Conservation (phyloP, 2,888 invertebrate species). For the Myopa tessellatipennis region DNA sequence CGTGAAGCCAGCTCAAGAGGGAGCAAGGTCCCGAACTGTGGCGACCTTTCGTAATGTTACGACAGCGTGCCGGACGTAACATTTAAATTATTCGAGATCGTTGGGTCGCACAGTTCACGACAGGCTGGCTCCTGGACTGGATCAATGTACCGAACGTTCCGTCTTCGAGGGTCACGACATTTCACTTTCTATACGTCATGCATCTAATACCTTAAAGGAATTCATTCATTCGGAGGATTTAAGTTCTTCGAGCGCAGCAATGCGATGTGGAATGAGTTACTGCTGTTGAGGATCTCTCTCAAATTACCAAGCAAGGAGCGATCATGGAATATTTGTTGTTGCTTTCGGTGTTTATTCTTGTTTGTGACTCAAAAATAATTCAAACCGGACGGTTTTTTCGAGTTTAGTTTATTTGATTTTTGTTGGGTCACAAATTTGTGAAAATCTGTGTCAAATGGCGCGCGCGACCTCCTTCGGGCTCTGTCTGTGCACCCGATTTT, state of each 20-base stretch:
- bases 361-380: conserved; percentile 33
- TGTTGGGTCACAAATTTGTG: conserved; percentile 47
- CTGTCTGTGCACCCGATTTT: conserved; percentile 23
- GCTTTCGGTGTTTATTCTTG: neutral
- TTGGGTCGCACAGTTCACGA: conserved; percentile 12
- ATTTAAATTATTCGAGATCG: conserved; percentile 23
- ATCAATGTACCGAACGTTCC: neutral
- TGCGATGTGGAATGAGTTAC: conserved; percentile 33
- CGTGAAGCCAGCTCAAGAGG: conserved; percentile 14
- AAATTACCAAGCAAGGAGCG: conserved; percentile 23
- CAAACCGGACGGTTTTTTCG: conserved; percentile 25
- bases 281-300: conserved; percentile 23
- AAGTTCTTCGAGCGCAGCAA: conserved; percentile 9
- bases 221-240: conserved; percentile 12
- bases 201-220: conserved; percentile 9
- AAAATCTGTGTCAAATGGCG: conserved; percentile 51
- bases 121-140: neutral
- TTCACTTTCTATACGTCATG: conserved; percentile 9
- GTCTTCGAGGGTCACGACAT: conserved; percentile 15
- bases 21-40: conserved; percentile 38
- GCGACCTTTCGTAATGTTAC: conserved; percentile 31
- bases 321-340: conserved; percentile 28
- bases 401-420: conserved; percentile 37
- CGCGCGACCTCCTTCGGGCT: conserved; percentile 42
- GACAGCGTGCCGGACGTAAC: conserved; percentile 24